These are phyloP conservation scores for Amphipoea oculea DNA, from an alignment of 2,888 invertebrate species.

Conservation along the genomic window DNA sequence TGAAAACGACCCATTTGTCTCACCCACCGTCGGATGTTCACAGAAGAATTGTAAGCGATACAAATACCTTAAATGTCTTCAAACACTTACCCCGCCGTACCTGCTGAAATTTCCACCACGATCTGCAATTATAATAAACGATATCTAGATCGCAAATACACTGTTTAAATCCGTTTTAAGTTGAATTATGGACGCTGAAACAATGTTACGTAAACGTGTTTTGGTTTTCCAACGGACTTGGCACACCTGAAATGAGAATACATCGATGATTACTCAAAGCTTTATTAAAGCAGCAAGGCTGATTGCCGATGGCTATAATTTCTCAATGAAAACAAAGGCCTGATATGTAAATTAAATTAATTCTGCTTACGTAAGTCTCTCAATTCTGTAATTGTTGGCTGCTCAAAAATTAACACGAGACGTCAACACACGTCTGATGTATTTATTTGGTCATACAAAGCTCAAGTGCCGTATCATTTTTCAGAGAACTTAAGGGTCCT, in stretches of 20 bases:
- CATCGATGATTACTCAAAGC: conserved; percentile 30
- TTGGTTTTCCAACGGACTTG: conserved; percentile 40
- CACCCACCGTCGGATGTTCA: conserved; percentile 84
- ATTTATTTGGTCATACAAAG: background rate
- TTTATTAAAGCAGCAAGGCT: conserved; percentile 32
- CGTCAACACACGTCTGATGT: background rate
- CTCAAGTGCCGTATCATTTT: conserved; percentile 4
- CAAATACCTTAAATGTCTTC: conserved; percentile 87
- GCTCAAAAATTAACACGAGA: conserved; percentile 1
- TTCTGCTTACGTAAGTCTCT: conserved; percentile 8
- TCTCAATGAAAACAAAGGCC: conserved; percentile 19
- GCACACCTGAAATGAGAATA: conserved; percentile 30
- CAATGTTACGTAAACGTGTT: conserved; percentile 59
- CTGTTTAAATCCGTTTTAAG: conserved; percentile 72
- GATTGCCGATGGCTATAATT: conserved; percentile 1
- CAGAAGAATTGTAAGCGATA: conserved; percentile 89
- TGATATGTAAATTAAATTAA: conserved; percentile 11
- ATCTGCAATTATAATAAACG: conserved; percentile 86
- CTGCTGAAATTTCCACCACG: conserved; percentile 77
- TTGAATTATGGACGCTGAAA: conserved; percentile 67
- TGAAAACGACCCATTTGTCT: conserved; percentile 87
- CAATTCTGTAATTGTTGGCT: background rate
- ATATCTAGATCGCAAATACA: conserved; percentile 79
- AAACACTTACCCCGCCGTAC: conserved; percentile 82
- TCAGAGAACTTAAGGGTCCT: background rate